Conservation (phyloP, 2,113 vertebrate species). For the Barbus barbus region DNA sequence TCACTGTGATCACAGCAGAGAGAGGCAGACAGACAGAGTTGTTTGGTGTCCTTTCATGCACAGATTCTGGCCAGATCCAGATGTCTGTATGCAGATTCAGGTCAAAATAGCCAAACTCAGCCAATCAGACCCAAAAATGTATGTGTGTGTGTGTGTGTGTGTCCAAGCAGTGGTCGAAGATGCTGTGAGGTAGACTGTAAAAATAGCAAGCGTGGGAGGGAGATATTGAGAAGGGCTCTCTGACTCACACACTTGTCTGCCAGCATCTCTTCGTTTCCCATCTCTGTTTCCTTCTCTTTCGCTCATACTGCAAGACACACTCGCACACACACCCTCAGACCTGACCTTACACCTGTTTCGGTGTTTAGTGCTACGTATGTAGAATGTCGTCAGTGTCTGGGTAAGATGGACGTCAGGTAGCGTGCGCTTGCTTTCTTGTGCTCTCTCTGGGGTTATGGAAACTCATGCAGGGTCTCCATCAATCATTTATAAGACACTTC, state of each 20-base stretch:
- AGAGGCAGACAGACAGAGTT: background rate
- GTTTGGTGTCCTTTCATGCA: background rate
- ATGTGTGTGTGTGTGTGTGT: no score
- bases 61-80: slow-evolving; percentile 10
- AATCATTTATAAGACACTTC: slow-evolving; percentile 32
- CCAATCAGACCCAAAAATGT: background rate
- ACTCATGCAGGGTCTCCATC: slow-evolving; percentile 23
- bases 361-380: background rate
- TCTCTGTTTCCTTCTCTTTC: slow-evolving; percentile 32
- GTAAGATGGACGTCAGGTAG: background rate
- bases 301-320: background rate
- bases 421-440: background rate
- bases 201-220: slow-evolving; percentile 55
- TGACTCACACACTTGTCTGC: slow-evolving; percentile 47
- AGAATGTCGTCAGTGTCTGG: background rate
- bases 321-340: background rate
- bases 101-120: background rate
- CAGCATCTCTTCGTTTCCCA: slow-evolving; percentile 25
- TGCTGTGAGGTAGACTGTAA: slow-evolving; percentile 44
- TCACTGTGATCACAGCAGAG: slow-evolving; percentile 30
- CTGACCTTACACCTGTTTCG: slow-evolving; percentile 23
- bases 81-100: slow-evolving; percentile 4
- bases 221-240: slow-evolving; percentile 49
- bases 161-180: no score
- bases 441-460: slow-evolving; percentile 33